Base-by-base conservation (phyloP, 1,140 invertebrate genomes). In the Popillia japonica region DNA sequence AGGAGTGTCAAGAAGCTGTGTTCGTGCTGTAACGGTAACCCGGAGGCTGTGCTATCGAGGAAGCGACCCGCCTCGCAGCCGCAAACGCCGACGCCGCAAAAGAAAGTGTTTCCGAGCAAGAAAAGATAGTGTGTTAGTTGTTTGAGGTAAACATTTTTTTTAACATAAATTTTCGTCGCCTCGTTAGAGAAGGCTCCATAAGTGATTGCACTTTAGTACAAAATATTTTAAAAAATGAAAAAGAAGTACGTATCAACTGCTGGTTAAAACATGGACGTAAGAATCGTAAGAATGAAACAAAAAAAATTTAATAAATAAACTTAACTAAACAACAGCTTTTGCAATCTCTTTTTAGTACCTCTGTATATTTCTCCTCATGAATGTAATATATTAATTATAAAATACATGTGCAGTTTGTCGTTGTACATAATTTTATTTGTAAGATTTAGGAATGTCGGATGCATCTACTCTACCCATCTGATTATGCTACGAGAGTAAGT, bases 181-280 rank as follows among this genome's bases (percentile, higher is more conserved):
- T 64, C 59, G 17, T 78, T 78, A 77, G 80, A 80, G 80, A 77
- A 64, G 59, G 59, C 59, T 20, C 59, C 59, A 64, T 64, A 72
- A 84, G 81, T 83, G 81, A 79, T 82, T 83, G 83, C 84, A 84
- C 81, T 86, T 82, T 83, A 86, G 84, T 85, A 85, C 85, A 85
- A 85, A 85, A 83, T 82, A 77, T 76, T 42, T 75, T 75, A 40
- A 75, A 48, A 48, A 55, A 78, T 40, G n/a, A n/a, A n/a, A n/a
- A n/a, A n/a, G n/a, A n/a, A n/a, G 64, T 48, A 72, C 61, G 42
- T 59, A 78, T 78, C 77, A 72, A 44, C 34, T 9, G 22, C 75
- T 76, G 42, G 75, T 27, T 40, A 22, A 40, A 44, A n/a, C n/a
- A n/a, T n/a, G 40, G 40, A 44, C 73, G 20, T 75, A 48, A 23